These are phyloP conservation scores for Uria lomvia DNA, from an alignment of 2,113 vertebrate genomes.

Conservation along the genomic window DNA sequence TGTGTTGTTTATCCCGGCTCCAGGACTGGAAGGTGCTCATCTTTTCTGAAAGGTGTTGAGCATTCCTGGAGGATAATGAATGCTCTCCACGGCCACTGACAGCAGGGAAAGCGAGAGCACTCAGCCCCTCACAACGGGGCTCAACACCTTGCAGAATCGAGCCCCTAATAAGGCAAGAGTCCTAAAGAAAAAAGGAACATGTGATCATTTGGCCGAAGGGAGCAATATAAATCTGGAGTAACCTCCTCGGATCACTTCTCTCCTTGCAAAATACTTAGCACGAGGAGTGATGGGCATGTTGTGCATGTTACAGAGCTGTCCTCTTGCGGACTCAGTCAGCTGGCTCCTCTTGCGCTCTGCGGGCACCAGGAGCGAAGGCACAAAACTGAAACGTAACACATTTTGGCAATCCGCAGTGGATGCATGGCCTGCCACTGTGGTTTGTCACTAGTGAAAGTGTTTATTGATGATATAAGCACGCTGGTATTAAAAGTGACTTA, in stretches of 20 bases:
- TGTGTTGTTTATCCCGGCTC: not conserved
- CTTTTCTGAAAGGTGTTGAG: not conserved
- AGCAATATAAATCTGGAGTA: not conserved
- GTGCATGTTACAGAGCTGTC: not conserved
- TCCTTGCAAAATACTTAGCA: not conserved
- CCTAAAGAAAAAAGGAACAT: not conserved
- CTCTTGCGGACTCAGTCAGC: not conserved
- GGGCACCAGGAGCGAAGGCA: not conserved
- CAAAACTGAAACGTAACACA: not conserved
- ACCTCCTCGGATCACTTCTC: not conserved
- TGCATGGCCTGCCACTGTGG: accelerated
- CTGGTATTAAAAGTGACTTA: not conserved
- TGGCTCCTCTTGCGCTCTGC: not conserved
- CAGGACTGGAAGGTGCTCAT: not conserved
- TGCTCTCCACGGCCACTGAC: not conserved
- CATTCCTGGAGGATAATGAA: not conserved
- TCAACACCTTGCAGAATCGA: not conserved
- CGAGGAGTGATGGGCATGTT: not conserved
- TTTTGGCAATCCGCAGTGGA: not conserved
- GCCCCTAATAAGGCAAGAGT: not conserved
- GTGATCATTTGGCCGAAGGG: not conserved
- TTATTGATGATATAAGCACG: not conserved
- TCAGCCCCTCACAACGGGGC: accelerated
- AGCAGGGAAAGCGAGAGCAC: not conserved
- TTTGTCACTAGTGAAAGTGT: not conserved